phyloP scores from a whole-genome alignment of 2,113 vertebrate species.

The Ceyx margarethae region DNA sequence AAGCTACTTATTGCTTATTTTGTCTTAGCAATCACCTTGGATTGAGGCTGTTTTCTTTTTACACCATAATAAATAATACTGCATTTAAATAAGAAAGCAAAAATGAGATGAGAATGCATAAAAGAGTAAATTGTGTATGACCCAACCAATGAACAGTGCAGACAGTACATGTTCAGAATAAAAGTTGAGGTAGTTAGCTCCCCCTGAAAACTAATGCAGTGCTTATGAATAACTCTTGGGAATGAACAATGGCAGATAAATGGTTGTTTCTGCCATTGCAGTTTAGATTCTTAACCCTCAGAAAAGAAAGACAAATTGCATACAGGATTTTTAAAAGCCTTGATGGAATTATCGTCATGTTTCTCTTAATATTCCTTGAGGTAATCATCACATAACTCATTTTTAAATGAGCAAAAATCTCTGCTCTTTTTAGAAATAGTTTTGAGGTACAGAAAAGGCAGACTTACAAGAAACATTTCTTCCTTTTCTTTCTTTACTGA shows the following conservation, averaged over 20 bases:
- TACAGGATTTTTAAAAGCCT: conserved; percentile 17
- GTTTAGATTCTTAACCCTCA: conserved; percentile 8
- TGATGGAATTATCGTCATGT: conserved; percentile 48
- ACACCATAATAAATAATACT: conserved; percentile 14
- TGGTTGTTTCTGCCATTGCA: not conserved
- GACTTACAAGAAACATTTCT: not conserved
- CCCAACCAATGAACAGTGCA: not conserved
- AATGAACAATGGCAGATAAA: conserved; percentile 1
- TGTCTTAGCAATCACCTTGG: conserved; percentile 18
- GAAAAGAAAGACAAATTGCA: conserved; percentile 25
- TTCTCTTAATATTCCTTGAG: conserved; percentile 44
- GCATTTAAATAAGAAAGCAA: conserved; percentile 46
- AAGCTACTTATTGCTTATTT: not conserved
- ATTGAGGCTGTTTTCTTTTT: conserved; percentile 17
- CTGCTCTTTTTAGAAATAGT: not conserved
- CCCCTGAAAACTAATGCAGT: not conserved
- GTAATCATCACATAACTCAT: conserved; percentile 16
- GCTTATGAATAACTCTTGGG: conserved; percentile 20
- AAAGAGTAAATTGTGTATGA: conserved; percentile 20
- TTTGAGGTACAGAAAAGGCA: not conserved
- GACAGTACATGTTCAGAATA: conserved; percentile 8
- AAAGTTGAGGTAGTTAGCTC: not conserved
- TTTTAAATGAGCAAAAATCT: conserved; percentile 33
- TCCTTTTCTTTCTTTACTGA: not conserved
- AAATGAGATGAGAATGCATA: conserved; percentile 43